Percentiles rank a stretch among this genome's conserved stretches.
phyloP scores from a whole-genome alignment of 2,113 vertebrate genomes.

The Elaphurus davidianus region DNA sequence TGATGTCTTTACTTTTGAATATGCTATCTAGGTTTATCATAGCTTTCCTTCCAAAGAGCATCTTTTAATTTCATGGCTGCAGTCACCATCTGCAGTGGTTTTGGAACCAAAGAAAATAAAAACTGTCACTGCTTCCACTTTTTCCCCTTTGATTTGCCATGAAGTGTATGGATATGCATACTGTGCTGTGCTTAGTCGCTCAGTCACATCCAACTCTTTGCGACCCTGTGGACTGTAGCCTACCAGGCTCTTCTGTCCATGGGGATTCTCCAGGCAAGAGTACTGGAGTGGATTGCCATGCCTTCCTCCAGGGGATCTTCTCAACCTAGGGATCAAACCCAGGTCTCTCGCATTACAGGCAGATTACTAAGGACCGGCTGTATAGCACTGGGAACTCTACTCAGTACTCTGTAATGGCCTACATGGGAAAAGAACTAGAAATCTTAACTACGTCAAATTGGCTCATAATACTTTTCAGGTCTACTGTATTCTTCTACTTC shows the following conservation, averaged over 20 bases:
- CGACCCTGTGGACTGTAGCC: neutral
- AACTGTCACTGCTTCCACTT: neutral
- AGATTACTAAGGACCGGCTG: neutral
- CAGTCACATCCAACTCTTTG: neutral
- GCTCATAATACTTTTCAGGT: neutral
- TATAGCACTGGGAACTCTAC: neutral
- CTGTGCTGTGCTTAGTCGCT: neutral
- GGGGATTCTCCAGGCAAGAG: neutral
- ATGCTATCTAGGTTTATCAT: neutral
- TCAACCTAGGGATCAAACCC: neutral
- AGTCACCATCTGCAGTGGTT: neutral
- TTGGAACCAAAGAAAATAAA: neutral
- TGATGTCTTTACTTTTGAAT: neutral
- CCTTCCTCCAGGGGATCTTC: neutral
- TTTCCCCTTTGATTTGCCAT: neutral
- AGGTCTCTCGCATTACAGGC: neutral
- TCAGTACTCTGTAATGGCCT: neutral
- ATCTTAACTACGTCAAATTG: fast-evolving
- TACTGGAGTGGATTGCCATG: neutral
- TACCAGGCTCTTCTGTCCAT: neutral
- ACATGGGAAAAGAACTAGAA: neutral
- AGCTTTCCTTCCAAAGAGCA: neutral
- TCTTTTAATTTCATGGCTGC: neutral
- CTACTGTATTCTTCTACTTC: neutral
- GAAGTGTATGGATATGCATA: neutral